Conservation (phyloP, 2,888 invertebrate species). For the Amblyteles armatorius region DNA sequence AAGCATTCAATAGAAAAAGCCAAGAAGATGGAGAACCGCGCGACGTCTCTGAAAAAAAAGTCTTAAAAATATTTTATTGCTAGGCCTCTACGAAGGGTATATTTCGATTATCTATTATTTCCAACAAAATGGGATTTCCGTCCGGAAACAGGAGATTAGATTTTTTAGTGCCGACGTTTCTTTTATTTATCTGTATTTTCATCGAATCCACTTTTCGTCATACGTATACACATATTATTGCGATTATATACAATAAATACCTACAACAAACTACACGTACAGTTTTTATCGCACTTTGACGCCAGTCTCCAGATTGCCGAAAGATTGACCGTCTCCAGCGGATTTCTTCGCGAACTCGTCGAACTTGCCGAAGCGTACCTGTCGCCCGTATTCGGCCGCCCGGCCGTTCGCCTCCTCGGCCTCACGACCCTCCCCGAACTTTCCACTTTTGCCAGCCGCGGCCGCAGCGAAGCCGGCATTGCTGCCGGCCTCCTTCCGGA, state of each 20-base stretch:
- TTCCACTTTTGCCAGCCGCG: constrained; percentile 92
- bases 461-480: constrained; percentile 91
- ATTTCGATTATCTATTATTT: too few relatives aligned
- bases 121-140: too few relatives aligned
- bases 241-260: constrained; percentile 28
- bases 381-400: constrained; percentile 91
- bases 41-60: too few relatives aligned
- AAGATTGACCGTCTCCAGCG: constrained; percentile 91
- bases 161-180: too few relatives aligned
- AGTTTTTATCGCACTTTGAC: constrained; percentile 22
- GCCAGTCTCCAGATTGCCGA: constrained; percentile 86
- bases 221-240: neutral
- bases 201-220: too few relatives aligned
- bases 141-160: too few relatives aligned
- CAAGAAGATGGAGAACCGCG: too few relatives aligned
- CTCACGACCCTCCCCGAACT: constrained; percentile 92
- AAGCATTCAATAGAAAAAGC: too few relatives aligned
- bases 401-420: constrained; percentile 92
- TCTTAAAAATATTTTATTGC: too few relatives aligned
- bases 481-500: constrained; percentile 92
- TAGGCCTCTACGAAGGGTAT: too few relatives aligned
- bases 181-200: neutral
- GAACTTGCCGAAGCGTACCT: constrained; percentile 91
- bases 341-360: constrained; percentile 92
- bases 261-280: neutral